Evolutionary conservation across 2,797 vertebrate species (phyloP).

Genomic region (Coccyzus lansbergi): DNA sequence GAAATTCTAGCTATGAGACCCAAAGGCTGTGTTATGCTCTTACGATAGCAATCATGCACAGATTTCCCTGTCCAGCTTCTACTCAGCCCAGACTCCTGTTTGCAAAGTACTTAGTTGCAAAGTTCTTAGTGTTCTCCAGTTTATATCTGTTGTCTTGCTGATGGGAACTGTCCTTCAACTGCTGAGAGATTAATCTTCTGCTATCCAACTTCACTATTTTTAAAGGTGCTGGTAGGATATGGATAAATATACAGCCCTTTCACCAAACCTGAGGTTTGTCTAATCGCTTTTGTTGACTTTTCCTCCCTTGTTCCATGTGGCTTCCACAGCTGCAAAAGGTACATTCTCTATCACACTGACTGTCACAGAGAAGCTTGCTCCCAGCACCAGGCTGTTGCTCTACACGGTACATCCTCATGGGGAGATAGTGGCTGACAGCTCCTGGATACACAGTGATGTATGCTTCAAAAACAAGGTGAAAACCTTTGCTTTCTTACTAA

Average conservation of each 20-base stretch:
- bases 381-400: slow-evolving; percentile 76
- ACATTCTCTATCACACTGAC: slow-evolving; percentile 68
- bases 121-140: neutral
- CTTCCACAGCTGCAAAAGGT: slow-evolving; percentile 74
- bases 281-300: neutral
- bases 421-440: slow-evolving; percentile 84
- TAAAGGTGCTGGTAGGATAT: neutral
- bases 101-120: neutral
- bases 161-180: neutral
- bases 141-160: neutral
- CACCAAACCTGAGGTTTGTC: neutral
- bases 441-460: slow-evolving; percentile 71
- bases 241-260: neutral
- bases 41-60: neutral
- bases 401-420: slow-evolving; percentile 82
- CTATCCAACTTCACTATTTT: neutral
- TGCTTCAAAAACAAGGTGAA: slow-evolving; percentile 88
- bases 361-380: slow-evolving; percentile 60
- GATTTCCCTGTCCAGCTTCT: neutral
- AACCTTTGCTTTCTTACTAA: neutral
- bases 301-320: neutral
- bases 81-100: neutral
- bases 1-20: neutral
- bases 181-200: neutral
- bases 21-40: neutral